Base-by-base conservation (phyloP, 2,888 invertebrate genomes). In the Leucania comma region DNA sequence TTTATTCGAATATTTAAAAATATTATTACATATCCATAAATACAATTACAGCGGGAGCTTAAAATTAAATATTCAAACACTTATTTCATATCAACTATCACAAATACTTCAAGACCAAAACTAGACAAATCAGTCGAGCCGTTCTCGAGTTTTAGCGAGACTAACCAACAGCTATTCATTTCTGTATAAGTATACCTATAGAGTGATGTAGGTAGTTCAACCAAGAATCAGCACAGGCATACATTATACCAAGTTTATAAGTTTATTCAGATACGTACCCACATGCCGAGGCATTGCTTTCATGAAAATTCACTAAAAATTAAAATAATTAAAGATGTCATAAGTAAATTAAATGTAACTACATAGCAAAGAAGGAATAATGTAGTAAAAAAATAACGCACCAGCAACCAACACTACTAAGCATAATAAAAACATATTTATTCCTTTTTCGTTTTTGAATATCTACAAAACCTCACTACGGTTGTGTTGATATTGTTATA, bases 181-280 rank as follows among this genome's bases (percentile, higher is more conserved):
- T 38, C 12, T 38, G 12, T 12, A 9, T 38, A 38, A 1, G 14
- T 10, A 38, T 38, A 38, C n/a, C n/a, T n/a, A 9, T 38, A 9
- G 14, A 14, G 14, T 38, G 14, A 42, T 14, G 0, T 6, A 17
- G 17, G 17, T 38, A 38, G 14, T 38, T 38, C 12, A 3, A 38
- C 3, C 14, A 14, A 3, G 38, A 12, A 46, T 14, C 6, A 38
- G 12, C 46, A 48, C 0, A n/a, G 20, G 5, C 8, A 46, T 6
- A 46, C 5, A 53, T 29, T 32, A 50, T 50, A 26, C 17, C n/a
- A 59, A 42, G n/a, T 24, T 42, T 10, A 35, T 32, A n/a, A 6
- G 10, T 6, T 29, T 1, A 48, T 20, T 3, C 1, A 20, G 3
- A 3, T 54, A 85, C 89, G 81, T 75, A 88, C 90, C 90, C 88